These are phyloP conservation scores for Pandemis cinnamomeana DNA, from an alignment of 2,888 invertebrate genomes.

Conservation along the genomic window DNA sequence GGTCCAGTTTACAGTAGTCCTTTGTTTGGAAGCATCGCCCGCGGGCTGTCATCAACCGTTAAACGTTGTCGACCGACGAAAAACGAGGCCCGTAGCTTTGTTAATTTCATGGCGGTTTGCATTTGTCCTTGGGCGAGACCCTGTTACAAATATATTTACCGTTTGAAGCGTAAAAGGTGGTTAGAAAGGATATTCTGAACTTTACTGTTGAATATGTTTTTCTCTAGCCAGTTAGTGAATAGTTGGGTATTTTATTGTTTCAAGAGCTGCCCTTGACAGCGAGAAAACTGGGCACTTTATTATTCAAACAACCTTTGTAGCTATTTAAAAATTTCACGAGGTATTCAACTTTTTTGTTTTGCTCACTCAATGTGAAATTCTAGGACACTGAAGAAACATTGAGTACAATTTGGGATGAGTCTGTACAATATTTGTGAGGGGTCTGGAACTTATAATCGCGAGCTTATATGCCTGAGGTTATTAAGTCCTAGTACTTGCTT, in stretches of 20 bases:
- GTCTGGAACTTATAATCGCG: neutral
- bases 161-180: slow-evolving; percentile 50
- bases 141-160: slow-evolving; percentile 61
- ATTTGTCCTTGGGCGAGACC: slow-evolving; percentile 63
- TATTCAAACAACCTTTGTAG: neutral
- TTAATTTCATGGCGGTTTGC: slow-evolving; percentile 74
- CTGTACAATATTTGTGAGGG: neutral
- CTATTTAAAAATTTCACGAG: too few relatives aligned
- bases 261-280: neutral
- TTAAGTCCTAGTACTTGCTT: neutral
- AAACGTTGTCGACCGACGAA: slow-evolving; percentile 61
- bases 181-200: slow-evolving; percentile 26
- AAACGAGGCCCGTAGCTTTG: slow-evolving; percentile 64
- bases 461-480: slow-evolving; percentile 1
- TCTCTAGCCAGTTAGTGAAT: slow-evolving; percentile 18
- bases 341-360: neutral
- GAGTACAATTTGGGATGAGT: neutral
- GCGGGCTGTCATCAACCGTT: slow-evolving; percentile 75
- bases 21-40: slow-evolving; percentile 71
- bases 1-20: slow-evolving; percentile 72
- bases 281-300: neutral
- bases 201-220: slow-evolving; percentile 21
- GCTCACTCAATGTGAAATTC: neutral
- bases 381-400: neutral
- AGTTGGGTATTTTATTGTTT: slow-evolving; percentile 26